Conservation (phyloP, 2,888 invertebrate species). For the Caenorhabditis sp. region DNA sequence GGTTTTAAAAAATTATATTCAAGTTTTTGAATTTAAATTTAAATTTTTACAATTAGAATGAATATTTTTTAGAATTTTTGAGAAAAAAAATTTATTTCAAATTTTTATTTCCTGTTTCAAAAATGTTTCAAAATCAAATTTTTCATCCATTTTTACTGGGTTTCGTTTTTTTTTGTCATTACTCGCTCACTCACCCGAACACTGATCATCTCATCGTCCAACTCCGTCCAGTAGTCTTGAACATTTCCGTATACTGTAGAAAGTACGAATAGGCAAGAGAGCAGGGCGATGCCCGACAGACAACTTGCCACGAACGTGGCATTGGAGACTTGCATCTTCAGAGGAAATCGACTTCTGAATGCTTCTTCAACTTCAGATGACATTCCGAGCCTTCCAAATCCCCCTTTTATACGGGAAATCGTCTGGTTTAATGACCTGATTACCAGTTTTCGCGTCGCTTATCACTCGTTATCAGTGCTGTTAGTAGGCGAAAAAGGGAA, state of each 20-base stretch:
- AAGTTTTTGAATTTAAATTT: background rate
- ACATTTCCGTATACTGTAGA: conserved; percentile 66
- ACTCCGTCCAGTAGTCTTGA: conserved; percentile 67
- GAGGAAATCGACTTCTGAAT: background rate
- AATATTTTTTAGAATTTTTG: too few relatives aligned
- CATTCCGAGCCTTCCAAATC: background rate
- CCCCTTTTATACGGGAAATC: conserved; percentile 47
- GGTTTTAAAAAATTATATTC: too few relatives aligned
- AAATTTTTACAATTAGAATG: too few relatives aligned
- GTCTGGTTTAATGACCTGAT: conserved; percentile 10
- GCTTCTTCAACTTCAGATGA: background rate
- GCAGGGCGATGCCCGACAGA: conserved; percentile 65
- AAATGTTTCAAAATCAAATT: too few relatives aligned
- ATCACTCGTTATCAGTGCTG: conserved; percentile 19
- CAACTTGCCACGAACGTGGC: conserved; percentile 68
- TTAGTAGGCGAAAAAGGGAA: conserved; percentile 16
- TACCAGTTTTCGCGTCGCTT: conserved; percentile 2
- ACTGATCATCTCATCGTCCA: conserved; percentile 67
- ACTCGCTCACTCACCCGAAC: conserved; percentile 42
- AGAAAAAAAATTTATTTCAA: too few relatives aligned
- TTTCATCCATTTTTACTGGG: too few relatives aligned
- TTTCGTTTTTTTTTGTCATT: too few relatives aligned
- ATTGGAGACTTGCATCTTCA: conserved; percentile 63
- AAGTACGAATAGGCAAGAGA: conserved; percentile 62
- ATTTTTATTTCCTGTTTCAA: too few relatives aligned